Percentiles rank a stretch among this genome's conserved stretches.
Evolutionary conservation across 1,140 invertebrate species (phyloP).

Genomic region (Maconellicoccus hirsutus): DNA sequence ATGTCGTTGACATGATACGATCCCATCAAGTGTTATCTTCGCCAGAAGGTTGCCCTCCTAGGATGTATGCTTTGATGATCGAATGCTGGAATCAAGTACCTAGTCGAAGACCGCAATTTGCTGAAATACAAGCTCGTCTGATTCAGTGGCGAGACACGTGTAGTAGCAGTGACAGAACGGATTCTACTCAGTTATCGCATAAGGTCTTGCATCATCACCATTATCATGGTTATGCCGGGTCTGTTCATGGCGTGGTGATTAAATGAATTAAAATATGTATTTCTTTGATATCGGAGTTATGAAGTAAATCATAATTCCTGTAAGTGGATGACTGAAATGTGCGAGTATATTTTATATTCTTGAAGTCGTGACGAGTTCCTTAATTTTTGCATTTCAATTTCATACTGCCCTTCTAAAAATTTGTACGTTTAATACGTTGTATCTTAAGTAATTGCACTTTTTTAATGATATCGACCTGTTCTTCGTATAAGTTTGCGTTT

Average conservation of each 20-base stretch:
- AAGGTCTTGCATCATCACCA: background rate
- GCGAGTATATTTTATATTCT: too few species aligned
- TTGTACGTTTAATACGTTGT: too few species aligned
- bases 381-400: too few species aligned
- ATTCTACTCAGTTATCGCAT: constrained; percentile 2
- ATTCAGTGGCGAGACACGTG: constrained; percentile 26
- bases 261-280: too few species aligned
- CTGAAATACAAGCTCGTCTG: constrained; percentile 47
- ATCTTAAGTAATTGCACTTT: too few species aligned
- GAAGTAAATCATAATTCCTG: background rate
- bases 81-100: constrained; percentile 96
- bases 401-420: too few species aligned
- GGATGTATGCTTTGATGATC: constrained; percentile 86
- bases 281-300: too few species aligned
- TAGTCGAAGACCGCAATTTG: constrained; percentile 76
- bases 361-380: too few species aligned
- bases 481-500: too few species aligned
- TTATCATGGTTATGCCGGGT: background rate
- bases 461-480: too few species aligned
- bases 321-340: background rate
- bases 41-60: constrained; percentile 80
- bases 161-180: constrained; percentile 11
- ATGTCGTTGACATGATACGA: constrained; percentile 94
- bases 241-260: background rate
- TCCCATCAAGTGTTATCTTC: constrained; percentile 84